Evolutionary conservation across 1,140 invertebrate species (phyloP), one percentile per base, ranked within the genome.

Genomic region (Monomorium pharaonis): DNA sequence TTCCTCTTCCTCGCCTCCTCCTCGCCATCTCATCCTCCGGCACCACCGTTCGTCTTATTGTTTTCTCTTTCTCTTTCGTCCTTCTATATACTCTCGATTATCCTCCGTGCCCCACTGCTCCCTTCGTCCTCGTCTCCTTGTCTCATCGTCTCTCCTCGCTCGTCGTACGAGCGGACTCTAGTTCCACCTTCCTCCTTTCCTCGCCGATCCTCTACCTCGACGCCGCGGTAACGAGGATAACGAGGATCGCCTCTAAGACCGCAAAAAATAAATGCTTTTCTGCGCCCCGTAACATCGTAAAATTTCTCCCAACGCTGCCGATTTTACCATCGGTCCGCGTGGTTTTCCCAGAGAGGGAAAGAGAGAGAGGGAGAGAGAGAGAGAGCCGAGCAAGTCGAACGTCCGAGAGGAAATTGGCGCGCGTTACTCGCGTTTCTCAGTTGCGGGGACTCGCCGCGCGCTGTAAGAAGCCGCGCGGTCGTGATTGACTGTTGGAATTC

Each of bases 221-320:
- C 51, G 70, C 60, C 81, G 51, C 54, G 69, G 89, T 91, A 91
- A 91, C 90, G 87, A 90, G 90, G 89, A 91, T 91, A 91, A 91
- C 90, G 89, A 89, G 89, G 85, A 90, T 90, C 89, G 84, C 24
- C 75, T 86, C 87, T 88, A 90, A 90, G 89, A 90, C 89, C 86
- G 89, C 89, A 90, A 90, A 90, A 90, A 90, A 90, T 90, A 90
- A 90, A 90, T 90, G 89, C 89, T 80, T 80, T 84, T 90, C 84
- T 84, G 86, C 60, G 65, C 65, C 78, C 58, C 70, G 87, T 90
- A 80, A 89, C 76, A 37, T 89, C 89, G 89, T 90, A 90, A 90
- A 90, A 84, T 84, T 88, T 85, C 62, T 63, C 18, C 33, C 27
- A 42, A 21, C 65, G 67, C 44, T 49, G 81, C 67, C 81, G 88